Evolutionary conservation across 2,888 invertebrate species (phyloP).

Genomic region (Rhagonycha lutea): DNA sequence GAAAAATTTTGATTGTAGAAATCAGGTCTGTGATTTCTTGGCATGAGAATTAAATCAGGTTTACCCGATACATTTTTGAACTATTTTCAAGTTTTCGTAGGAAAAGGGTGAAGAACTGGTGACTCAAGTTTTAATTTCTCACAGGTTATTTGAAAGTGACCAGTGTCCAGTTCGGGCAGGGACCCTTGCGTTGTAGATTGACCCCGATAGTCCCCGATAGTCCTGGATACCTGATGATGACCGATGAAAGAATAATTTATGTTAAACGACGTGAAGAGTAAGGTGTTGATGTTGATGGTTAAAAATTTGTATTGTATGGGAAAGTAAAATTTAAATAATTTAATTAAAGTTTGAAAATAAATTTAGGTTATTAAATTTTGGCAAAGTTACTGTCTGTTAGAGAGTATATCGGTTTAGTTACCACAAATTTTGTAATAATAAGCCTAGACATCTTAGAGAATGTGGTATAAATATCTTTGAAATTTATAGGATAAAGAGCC

Average conservation of each 20-base stretch:
- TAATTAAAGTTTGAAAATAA: background rate
- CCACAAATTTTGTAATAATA: conserved; percentile 30
- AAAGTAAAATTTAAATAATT: background rate
- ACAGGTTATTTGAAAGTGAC: conserved; percentile 8
- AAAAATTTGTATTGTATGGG: background rate
- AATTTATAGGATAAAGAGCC: conserved; percentile 2
- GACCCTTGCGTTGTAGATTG: background rate
- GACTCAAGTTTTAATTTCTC: conserved; percentile 9
- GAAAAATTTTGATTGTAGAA: background rate
- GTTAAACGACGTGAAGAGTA: too few relatives aligned
- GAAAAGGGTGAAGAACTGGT: conserved; percentile 6
- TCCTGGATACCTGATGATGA: background rate
- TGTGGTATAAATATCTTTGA: conserved; percentile 23
- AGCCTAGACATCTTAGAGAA: conserved; percentile 29
- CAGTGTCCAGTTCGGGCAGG: conserved; percentile 8
- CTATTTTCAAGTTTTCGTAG: background rate
- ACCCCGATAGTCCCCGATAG: background rate
- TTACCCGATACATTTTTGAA: background rate
- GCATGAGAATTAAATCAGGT: background rate
- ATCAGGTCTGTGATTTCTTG: background rate
- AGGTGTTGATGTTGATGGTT: too few relatives aligned
- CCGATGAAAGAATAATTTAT: background rate
- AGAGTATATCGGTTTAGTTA: conserved; percentile 27
- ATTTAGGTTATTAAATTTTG: background rate
- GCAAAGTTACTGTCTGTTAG: background rate